Base-by-base conservation (phyloP, 1,140 invertebrate species). In the Antheraea pernyi region DNA sequence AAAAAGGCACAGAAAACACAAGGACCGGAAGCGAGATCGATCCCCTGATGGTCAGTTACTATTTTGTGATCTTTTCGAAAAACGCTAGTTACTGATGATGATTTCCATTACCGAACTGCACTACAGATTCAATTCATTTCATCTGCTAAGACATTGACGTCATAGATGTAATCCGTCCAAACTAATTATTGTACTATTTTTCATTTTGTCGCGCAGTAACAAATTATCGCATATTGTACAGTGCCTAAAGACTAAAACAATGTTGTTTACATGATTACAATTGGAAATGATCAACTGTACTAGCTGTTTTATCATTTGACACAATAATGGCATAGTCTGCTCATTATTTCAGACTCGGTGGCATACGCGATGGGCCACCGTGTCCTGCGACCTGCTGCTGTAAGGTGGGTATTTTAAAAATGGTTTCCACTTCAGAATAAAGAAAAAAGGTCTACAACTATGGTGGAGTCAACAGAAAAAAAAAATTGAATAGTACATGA, bases 261-360 rank as follows among this genome's bases (percentile, higher is more conserved):
- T 10, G 39, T 42, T n/a, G 46, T 59, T 22, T 58, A 16, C 10
- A 37, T 63, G 61, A 11, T 22, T 60, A 61, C 19, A 63, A 59
- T 69, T 69, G 71, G 72, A 79, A 77, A 74, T 82, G 68, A 84
- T 87, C 74, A 77, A 69, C 67, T 68, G 81, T 75, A 67, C 65
- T 62, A 76, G 83, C 80, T 81, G 75, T 68, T 74, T 62, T 69
- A 68, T 30, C 75, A 70, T 70, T 89, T 90, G 83, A 85, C 86
- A 78, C 76, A 76, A 89, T 91, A 91, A 91, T 91, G 88, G 89
- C 89, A 89, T 84, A 81, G 79, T 91, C 80, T 91, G 89, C 85
- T 91, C 84, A 74, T 91, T 84, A 87, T 91, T 91, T 91, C 89
- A 91, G 89, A 91, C 73, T 64, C 82, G 85, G 84, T 88, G 88